Evolutionary conservation across 2,888 invertebrate species (phyloP).

Genomic region (Selenia dentaria): DNA sequence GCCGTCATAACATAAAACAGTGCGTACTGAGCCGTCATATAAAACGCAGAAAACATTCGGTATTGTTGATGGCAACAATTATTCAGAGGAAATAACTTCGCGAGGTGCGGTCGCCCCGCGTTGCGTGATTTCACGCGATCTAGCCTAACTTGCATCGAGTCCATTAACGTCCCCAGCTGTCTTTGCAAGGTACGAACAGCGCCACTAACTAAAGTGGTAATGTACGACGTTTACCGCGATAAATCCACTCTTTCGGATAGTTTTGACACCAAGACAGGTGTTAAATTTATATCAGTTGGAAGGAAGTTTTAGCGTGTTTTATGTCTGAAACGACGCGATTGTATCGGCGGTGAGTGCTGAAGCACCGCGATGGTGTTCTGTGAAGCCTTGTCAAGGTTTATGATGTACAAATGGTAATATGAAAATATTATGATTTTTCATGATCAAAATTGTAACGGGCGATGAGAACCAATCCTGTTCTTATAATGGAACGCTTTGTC

Average conservation of each 20-base stretch:
- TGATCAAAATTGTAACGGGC: constrained; percentile 2
- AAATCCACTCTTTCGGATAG: constrained; percentile 38
- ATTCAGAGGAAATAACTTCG: constrained; percentile 63
- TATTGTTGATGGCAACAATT: constrained; percentile 63
- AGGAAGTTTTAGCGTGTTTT: constrained; percentile 57
- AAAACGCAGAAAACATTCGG: constrained; percentile 42
- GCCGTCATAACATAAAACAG: constrained; percentile 11
- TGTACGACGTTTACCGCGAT: constrained; percentile 41
- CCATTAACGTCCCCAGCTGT: constrained; percentile 41
- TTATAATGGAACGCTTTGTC: no score
- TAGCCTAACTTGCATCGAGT: constrained; percentile 16
- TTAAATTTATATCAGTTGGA: constrained; percentile 64
- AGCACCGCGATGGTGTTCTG: constrained; percentile 25
- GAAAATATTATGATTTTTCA: constrained; percentile 43
- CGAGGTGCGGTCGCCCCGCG: constrained; percentile 44
- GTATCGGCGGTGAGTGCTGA: constrained; percentile 45
- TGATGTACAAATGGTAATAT: constrained; percentile 54
- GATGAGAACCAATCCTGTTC: constrained; percentile 1
- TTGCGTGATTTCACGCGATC: constrained; percentile 42
- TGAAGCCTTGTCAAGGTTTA: constrained; percentile 45
- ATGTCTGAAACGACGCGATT: constrained; percentile 47
- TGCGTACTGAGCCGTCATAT: constrained; percentile 2
- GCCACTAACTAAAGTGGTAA: constrained; percentile 42
- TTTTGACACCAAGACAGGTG: constrained; percentile 67
- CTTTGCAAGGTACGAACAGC: constrained; percentile 29